Evolutionary conservation across 1,140 invertebrate species (phyloP), one percentile per base, ranked within the genome.

Genomic region (Drosophila quadrilineata): DNA sequence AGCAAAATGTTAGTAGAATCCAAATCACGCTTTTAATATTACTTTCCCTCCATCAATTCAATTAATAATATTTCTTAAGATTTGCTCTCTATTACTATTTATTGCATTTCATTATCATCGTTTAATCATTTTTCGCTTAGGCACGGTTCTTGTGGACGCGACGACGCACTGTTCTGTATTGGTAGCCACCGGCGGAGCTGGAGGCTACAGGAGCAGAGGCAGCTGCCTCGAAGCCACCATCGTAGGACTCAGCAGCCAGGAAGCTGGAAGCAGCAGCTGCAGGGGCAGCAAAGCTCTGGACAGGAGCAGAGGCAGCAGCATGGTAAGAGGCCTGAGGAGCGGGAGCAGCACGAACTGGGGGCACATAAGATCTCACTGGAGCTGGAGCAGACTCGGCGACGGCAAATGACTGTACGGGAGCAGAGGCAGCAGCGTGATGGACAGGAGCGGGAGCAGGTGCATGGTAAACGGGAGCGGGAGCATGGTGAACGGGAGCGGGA

Each of bases 151-250:
- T 84, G 53, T 66, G 60, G 31, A 88, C 85, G 38, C 75, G 74
- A 40, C 85, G 85, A 65, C 85, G 84, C 10, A 85, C 60, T 48
- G 72, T 69, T 28, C 56, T 79, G 66, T 87, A 87, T 35, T 71
- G 63, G 49, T 86, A 86, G 8, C 79, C 45, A 31, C 4, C 45
- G 45, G 33, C 77, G 29, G 68, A 48, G 21, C 38, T 40, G 21
- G 49, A 35, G 1, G 53, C 40, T 16, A 59, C 68, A 12, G 63
- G 62, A 9, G 70, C 65, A 3, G 79, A 85, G 1, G 79, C 79
- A n/a, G 70, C 74, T 19, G 54, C 70, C 19, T 82, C 77, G 41
- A 58, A 79, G 3, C 12, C 53, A 4, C 12, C 52, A 5, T 16
- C 64, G 21, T 33, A 14, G 43, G 50, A 54, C 2, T 59, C 57